Evolutionary conservation across 2,113 vertebrate species (phyloP).

Genomic region (Gila orcuttii): DNA sequence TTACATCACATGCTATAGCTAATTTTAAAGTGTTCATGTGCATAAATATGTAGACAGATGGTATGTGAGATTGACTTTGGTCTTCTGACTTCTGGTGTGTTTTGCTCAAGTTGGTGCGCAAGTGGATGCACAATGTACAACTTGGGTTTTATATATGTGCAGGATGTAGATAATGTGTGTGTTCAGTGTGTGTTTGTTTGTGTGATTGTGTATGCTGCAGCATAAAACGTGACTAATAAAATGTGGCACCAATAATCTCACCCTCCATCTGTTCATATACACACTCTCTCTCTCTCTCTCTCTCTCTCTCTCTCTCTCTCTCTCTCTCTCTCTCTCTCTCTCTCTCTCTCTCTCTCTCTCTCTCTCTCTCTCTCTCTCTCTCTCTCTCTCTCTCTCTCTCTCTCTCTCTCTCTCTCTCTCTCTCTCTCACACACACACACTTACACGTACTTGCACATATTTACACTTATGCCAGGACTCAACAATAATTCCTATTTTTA

Average conservation of each 20-base stretch:
- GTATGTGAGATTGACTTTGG: conserved; percentile 45
- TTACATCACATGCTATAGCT: background rate
- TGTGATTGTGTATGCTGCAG: conserved; percentile 27
- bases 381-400: too few species aligned
- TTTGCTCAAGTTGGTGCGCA: background rate
- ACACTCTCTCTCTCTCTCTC: background rate
- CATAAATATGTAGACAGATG: background rate
- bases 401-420: too few species aligned
- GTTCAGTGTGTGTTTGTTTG: background rate
- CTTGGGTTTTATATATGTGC: background rate
- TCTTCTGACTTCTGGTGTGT: conserved; percentile 3
- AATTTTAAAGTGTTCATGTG: background rate
- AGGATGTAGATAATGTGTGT: conserved; percentile 4
- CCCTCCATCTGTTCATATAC: conserved; percentile 60
- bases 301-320: too few species aligned
- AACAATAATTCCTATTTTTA: background rate
- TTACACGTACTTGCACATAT: conserved; percentile 49
- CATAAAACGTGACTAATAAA: conserved; percentile 58
- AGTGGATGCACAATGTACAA: background rate
- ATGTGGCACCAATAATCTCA: conserved; percentile 58
- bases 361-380: too few species aligned
- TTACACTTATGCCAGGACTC: conserved; percentile 29
- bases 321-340: too few species aligned
- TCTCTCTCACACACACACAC: background rate
- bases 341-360: too few species aligned